Evolutionary conservation across 2,797 vertebrate genomes (phyloP).

Genomic region (Anisognathus igniventris): DNA sequence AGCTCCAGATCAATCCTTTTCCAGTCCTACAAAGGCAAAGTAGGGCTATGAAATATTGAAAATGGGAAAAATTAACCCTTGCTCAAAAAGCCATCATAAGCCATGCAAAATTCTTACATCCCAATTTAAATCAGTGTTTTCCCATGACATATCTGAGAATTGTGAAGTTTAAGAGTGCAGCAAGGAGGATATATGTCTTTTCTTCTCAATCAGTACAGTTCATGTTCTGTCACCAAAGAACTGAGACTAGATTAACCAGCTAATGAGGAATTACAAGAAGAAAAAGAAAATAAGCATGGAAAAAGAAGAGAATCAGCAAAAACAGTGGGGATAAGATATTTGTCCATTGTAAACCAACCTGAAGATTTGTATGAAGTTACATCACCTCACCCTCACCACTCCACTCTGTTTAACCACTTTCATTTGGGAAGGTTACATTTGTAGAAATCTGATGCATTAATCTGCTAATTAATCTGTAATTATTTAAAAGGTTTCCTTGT

Average conservation of each 20-base stretch:
- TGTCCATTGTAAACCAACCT: not conserved
- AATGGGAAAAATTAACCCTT: not conserved
- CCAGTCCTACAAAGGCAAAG: not conserved
- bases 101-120: not conserved
- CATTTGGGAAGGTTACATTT: not conserved
- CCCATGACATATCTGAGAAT: not conserved
- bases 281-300: not conserved
- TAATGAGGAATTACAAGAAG: not conserved
- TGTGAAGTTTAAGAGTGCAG: not conserved
- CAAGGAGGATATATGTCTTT: rapidly evolving
- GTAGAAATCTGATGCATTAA: not conserved
- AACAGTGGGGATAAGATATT: not conserved
- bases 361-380: not conserved
- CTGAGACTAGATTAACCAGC: not conserved
- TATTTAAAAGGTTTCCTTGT: not conserved
- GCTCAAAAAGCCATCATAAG: not conserved
- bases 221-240: not conserved
- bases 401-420: not conserved
- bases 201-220: not conserved
- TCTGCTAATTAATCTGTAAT: not conserved
- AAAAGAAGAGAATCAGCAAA: not conserved
- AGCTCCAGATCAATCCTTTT: not conserved
- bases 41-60: not conserved
- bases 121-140: not conserved
- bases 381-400: not conserved